These are phyloP conservation scores for Asarcornis scutulata DNA, from an alignment of 2,113 vertebrate species.

Conservation along the genomic window DNA sequence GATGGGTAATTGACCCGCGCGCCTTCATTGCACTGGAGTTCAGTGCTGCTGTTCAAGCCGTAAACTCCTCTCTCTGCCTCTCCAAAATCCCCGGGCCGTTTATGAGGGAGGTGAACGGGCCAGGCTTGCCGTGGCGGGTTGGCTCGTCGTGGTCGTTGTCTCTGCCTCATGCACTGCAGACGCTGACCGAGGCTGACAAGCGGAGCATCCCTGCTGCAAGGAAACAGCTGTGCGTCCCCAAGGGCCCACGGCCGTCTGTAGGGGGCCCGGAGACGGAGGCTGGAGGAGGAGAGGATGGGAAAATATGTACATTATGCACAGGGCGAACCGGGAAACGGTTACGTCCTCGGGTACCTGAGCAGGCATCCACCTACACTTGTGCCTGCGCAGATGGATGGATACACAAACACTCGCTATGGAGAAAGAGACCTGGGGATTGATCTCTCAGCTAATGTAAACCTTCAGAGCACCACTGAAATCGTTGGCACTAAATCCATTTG, in stretches of 20 bases:
- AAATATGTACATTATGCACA: neutral
- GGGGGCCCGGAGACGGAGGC: neutral
- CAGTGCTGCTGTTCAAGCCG: slow-evolving; percentile 51
- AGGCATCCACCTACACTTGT: neutral
- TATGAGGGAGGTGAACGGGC: neutral
- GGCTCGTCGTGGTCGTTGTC: neutral
- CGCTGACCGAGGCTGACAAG: slow-evolving; percentile 60
- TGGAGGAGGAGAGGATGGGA: neutral
- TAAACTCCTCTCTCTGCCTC: slow-evolving; percentile 61
- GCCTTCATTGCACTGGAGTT: slow-evolving; percentile 67
- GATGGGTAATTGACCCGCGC: slow-evolving; percentile 78
- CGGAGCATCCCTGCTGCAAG: slow-evolving; percentile 9
- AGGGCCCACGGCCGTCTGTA: neutral
- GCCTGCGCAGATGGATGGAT: neutral
- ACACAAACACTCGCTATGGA: neutral
- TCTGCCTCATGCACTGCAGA: neutral
- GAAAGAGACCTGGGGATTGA: neutral
- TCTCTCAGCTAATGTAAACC: neutral
- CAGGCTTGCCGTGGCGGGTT: neutral
- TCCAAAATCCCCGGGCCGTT: slow-evolving; percentile 45
- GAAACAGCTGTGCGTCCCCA: slow-evolving; percentile 54
- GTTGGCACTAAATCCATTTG: slow-evolving; percentile 31
- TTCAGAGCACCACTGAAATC: neutral
- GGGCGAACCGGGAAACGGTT: neutral
- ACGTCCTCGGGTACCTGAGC: neutral